Percentiles rank a stretch among this genome's conserved stretches.
Conservation (phyloP, 2,113 vertebrate species). For the Ovis canadensis region DNA sequence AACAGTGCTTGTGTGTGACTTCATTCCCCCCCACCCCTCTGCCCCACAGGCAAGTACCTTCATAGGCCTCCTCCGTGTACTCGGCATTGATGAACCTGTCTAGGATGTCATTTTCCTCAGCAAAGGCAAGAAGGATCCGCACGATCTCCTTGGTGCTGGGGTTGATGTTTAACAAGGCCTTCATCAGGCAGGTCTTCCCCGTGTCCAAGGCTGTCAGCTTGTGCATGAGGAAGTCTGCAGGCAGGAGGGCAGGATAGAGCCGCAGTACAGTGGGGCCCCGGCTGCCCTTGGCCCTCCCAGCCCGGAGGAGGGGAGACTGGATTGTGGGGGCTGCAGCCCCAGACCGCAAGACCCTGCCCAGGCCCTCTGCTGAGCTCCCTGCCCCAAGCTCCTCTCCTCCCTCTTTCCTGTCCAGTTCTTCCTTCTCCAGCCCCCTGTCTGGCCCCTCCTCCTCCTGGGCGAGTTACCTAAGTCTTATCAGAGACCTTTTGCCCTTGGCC, state of each 20-base stretch:
- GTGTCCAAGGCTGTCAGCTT: conserved; percentile 82
- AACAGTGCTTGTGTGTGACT: background rate
- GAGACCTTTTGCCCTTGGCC: background rate
- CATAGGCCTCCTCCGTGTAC: conserved; percentile 85
- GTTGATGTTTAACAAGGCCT: conserved; percentile 85
- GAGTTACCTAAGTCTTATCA: background rate
- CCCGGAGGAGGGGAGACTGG: background rate
- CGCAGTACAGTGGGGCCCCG: accelerated
- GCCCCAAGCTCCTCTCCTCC: accelerated
- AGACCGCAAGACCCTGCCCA: background rate
- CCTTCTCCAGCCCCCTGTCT: background rate
- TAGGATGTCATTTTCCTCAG: conserved; percentile 80
- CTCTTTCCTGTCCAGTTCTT: too few species aligned
- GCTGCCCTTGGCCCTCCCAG: background rate
- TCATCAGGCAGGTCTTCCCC: conserved; percentile 87
- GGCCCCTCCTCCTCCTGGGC: background rate
- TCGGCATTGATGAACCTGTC: conserved; percentile 82
- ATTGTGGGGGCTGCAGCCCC: background rate
- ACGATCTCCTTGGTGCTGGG: conserved; percentile 78
- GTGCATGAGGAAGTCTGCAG: conserved; percentile 83
- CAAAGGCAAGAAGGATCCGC: conserved; percentile 77
- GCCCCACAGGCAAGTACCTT: conserved; percentile 72
- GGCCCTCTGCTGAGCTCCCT: accelerated
- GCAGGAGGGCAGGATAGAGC: background rate
- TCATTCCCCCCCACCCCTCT: accelerated